Evolutionary conservation across 35 echinoderm and acorn worm species (phyloP), one percentile per base, ranked within the genome.

Genomic region (Lytechinus pictus): DNA sequence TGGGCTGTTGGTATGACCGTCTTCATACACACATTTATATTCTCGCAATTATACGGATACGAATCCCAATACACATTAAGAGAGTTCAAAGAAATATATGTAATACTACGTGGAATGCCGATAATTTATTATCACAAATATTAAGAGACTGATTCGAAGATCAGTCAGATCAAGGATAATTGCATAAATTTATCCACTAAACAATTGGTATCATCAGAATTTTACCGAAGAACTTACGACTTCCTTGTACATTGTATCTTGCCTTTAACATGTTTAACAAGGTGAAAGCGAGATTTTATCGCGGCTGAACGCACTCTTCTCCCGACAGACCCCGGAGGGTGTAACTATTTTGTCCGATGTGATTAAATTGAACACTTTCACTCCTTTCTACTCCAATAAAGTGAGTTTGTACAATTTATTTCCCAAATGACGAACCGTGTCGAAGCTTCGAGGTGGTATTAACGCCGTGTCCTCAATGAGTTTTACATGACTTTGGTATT

Each of bases 361-460:
- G 61, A 71, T 19, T 71, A 19, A 71, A 71, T 71, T 79, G 66
- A 79, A 79, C 66, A 79, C 66, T 79, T 79, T 79, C 66, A 79
- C 66, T 79, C 66, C 66, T 79, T 79, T 79, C 66, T 79, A 24
- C 66, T 79, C 66, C 19, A 24, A 16, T 79, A 79, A 79, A 4
- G 21, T 8, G 66, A 79, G 66, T 79, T 79, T 79, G 66, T 79
- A 79, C 66, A 24, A 79, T 79, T 79, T 79, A 79, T 79, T 58
- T 79, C 66, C 66, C 66, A 79, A 79, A 79, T 79, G 66, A 79
- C 66, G n/a, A 24, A 79, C 66, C 66, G 66, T 79, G 66, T 79
- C 66, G 21, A 79, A 16, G 66, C 66, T 79, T 79, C 66, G 16
- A 24, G 66, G 16, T 24, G 66, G 66, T 79, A 79, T 79, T 79